Evolutionary conservation across 2,797 vertebrate genomes (phyloP), one percentile per base, ranked within the genome.

Genomic region (Sebastes hopkinsi): DNA sequence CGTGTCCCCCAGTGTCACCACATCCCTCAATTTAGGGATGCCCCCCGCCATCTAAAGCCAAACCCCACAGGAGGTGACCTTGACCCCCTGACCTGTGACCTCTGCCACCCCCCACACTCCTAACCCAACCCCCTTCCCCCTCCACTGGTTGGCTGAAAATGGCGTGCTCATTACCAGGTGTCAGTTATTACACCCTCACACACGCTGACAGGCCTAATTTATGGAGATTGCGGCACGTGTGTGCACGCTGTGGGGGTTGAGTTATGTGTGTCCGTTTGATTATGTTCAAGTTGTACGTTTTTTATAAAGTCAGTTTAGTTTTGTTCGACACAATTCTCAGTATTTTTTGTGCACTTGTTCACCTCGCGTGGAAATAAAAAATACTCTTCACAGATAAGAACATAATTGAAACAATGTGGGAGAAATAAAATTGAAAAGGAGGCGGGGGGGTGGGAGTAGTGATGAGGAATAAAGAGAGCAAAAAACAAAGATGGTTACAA

Each of bases 151-250:
- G 90, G 90, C 87, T 89, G 88, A 87, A 62, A 91, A 84, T 68
- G 87, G 88, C 69, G 29, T 88, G 79, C 94, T 95, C 92, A 94
- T 96, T 96, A 96, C 92, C 90, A 91, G 86, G 90, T 93, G 94
- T 95, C 94, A 93, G 83, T 95, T 95, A 89, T 91, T 92, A 90
- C 86, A 88, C 89, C 87, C 91, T 88, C 86, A 83, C 92, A 77
- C 87, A 84, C 84, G 72, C 83, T 88, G 92, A 87, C 84, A 72
- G 79, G 62, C 85, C 75, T 95, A 94, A 96, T 95, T 95, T 95
- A 95, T 96, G 95, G 92, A 94, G 92, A 96, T 94, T 95, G 92
- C 80, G 86, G 89, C 89, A 86, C 81, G 92, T 91, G 92, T 88
- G 82, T 62, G 67, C 71, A 34, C 76, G 65, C 72, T 25, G 58